Evolutionary conservation across 2,797 vertebrate genomes (phyloP), one percentile per base, ranked within the genome.

Genomic region (Astyanax mexicanus): DNA sequence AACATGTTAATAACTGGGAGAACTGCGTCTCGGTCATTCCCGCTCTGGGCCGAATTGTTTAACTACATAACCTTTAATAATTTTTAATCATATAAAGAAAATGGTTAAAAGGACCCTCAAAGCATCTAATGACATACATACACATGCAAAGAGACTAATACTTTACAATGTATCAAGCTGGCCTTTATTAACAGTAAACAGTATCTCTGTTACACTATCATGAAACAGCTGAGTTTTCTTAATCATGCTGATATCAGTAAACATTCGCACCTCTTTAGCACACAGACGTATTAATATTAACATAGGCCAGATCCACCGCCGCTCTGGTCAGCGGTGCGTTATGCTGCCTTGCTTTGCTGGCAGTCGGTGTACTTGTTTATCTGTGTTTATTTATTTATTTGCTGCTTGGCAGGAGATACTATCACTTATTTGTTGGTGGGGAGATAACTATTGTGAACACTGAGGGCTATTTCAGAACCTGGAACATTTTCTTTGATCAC

Each of bases 401-500:
- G 15, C 32, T 10, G 29, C 27, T 17, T 19, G 15, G 5, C 55
- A n/a, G 29, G 23, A 67, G 42, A 66, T 66, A 38, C 49, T 80
- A 71, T 69, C 74, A 71, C 21, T 66, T 61, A 54, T 49, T 27
- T 47, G 38, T 73, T 62, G 69, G 68, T 80, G 35, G 19, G 25
- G 47, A 19, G 35, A 62, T 47, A 37, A 78, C 47, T 60, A 61
- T 47, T 44, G 47, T 44, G 37, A 77, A 58, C 57, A 27, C 23
- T 8, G 49, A 54, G 60, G 64, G 52, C 58, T 72, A 74, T 77
- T 83, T 32, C 13, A 29, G n/a, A n/a, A 58, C 3, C 15, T 80
- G 71, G 21, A 69, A 45, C 64, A 51, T 57, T 75, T 83, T 62
- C 74, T 80, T 85, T 86, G 79, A 86, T 90, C 79, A 74, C 67